Conservation (phyloP, 1,140 invertebrate genomes). For the Penaeus chinensis region DNA sequence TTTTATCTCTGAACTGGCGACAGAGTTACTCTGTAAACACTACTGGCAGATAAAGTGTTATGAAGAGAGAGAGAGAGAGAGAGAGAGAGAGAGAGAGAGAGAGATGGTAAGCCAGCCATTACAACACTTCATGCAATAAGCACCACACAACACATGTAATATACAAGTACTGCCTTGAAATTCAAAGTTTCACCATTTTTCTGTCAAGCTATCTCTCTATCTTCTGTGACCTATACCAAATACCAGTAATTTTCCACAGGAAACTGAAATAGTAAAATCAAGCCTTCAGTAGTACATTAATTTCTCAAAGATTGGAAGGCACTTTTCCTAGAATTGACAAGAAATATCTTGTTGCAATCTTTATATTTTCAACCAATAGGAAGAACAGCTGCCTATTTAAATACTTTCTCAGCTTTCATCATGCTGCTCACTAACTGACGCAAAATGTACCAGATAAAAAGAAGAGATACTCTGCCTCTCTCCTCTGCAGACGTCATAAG, state of each 20-base stretch:
- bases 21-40: background rate
- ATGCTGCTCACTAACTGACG: no score
- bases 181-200: background rate
- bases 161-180: background rate
- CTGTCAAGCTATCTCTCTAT: background rate
- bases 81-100: conserved; percentile 23
- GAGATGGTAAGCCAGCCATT: background rate
- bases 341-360: no score
- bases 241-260: background rate
- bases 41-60: background rate
- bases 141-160: background rate
- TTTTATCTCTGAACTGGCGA: background rate
- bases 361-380: no score
- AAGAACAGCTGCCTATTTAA: no score
- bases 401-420: no score
- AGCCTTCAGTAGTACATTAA: no score
- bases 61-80: background rate
- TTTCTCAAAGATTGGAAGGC: no score
- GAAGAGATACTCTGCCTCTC: no score
- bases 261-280: background rate
- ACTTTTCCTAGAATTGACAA: no score
- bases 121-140: no score
- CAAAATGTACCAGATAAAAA: no score
- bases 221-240: background rate
- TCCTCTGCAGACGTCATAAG: no score